Evolutionary conservation across 2,888 invertebrate species (phyloP).

Genomic region (Cinara cedri): DNA sequence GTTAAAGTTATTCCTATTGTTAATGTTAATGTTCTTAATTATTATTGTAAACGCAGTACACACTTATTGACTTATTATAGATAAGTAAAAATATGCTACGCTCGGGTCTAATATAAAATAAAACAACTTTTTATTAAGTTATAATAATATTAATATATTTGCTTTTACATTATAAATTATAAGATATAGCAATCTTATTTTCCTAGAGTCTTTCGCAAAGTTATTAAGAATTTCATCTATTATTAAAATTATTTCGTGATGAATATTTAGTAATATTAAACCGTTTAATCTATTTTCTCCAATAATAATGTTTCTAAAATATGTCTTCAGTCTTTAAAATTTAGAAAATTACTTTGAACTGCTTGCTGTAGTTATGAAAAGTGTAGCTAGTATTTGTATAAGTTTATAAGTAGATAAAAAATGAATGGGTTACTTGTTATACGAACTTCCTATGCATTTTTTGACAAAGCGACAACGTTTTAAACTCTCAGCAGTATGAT

Average conservation of each 20-base stretch:
- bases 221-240: background rate
- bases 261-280: background rate
- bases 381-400: background rate
- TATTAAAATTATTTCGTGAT: background rate
- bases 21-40: too few relatives aligned
- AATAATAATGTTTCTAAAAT: background rate
- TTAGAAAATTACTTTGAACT: conserved; percentile 7
- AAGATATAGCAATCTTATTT: background rate
- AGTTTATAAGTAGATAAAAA: background rate
- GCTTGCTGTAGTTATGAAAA: background rate
- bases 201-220: background rate
- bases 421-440: too few relatives aligned
- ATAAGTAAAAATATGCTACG: too few relatives aligned
- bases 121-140: background rate
- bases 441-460: too few relatives aligned
- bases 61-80: too few relatives aligned
- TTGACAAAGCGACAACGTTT: too few relatives aligned
- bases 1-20: background rate
- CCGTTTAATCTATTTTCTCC: background rate
- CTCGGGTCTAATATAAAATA: too few relatives aligned
- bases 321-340: background rate
- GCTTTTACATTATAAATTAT: background rate
- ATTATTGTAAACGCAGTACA: too few relatives aligned
- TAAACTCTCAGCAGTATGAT: too few relatives aligned
- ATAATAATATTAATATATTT: background rate